A percentile compares a stretch with the other conserved stretches of the same genome.
phyloP scores from a whole-genome alignment of 2,888 invertebrate genomes.

The Drosophila multiciliata region DNA sequence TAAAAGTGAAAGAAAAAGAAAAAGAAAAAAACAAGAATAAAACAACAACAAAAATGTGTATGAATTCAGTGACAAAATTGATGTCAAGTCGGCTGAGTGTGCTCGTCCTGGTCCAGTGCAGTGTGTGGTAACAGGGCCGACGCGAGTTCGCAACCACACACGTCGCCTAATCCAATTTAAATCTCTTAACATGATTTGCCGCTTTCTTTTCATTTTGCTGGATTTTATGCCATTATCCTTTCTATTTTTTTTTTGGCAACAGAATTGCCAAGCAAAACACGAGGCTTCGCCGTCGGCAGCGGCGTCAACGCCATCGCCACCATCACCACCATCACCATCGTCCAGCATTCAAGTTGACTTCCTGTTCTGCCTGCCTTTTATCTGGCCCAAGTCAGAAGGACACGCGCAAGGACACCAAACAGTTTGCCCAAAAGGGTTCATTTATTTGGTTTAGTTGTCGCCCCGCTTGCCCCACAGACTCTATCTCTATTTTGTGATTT shows the following conservation, averaged over 20 bases:
- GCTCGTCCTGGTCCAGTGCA: constrained; percentile 24
- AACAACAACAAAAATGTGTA: constrained; percentile 40
- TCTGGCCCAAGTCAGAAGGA: constrained; percentile 57
- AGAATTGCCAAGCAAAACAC: constrained; percentile 60
- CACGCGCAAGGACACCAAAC: constrained; percentile 62
- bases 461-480: constrained; percentile 58
- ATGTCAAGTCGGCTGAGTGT: constrained; percentile 69
- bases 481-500: constrained; percentile 77
- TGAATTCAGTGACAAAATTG: constrained; percentile 73
- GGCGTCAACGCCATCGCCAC: background rate
- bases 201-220: constrained; percentile 80
- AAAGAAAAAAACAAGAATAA: constrained; percentile 12
- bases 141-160: constrained; percentile 55
- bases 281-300: constrained; percentile 31
- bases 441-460: constrained; percentile 73
- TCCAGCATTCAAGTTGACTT: constrained; percentile 71
- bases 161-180: constrained; percentile 81
- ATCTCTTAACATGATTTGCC: constrained; percentile 83
- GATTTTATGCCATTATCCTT: constrained; percentile 80
- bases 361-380: constrained; percentile 71
- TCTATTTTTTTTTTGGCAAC: constrained; percentile 61
- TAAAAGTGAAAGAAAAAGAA: constrained; percentile 26
- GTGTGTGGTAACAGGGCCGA: constrained; percentile 48
- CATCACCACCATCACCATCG: constrained; percentile 2
- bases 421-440: constrained; percentile 75